Base-by-base conservation (phyloP, 2,888 invertebrate genomes). In the Spodoptera picta region DNA sequence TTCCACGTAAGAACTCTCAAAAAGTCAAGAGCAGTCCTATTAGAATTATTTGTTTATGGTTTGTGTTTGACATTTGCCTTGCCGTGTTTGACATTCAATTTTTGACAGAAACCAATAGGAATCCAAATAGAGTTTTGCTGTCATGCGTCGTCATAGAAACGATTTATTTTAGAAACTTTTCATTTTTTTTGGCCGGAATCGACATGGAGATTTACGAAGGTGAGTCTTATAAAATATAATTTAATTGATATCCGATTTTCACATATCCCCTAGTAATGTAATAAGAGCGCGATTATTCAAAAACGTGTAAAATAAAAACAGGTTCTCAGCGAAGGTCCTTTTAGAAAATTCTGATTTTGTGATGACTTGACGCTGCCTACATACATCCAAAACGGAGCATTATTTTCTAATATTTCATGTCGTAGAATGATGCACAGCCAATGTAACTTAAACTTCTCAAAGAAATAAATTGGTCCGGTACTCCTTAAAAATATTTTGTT, bases 111-210 rank as follows among this genome's bases (percentile, higher is more conserved):
- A 55, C 79, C 89, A 89, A 89, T 90, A 80, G 69, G 85, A 89
- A 83, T 87, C 77, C 71, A 79, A 86, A 83, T 86, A 72, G 85
- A 87, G 89, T 89, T 85, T 89, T 89, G 87, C 91, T 92, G 92
- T 94, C 94, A 94, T 94, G 94, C 87, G 94, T 94, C 90, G 94
- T 91, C 94, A 94, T 94, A 94, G 94, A 94, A 94, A 94, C 94
- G 92, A 83, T 81, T 84, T 87, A 87, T 84, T 91, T 92, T 92
- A 91, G 83, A 83, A 90, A 91, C 88, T 91, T 92, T 90, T 91
- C 79, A 88, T 88, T 90, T 90, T 68, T 80, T 92, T 91, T 89
- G 89, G 88, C 87, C 87, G 89, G 90, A 85, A 86, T 86, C 85
- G 94, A 92, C 88, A 94, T 94, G 94, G 94, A 94, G 83, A 89